Evolutionary conservation across 2,888 invertebrate species (phyloP), one percentile per base, ranked within the genome.

Genomic region (Phortica magna): DNA sequence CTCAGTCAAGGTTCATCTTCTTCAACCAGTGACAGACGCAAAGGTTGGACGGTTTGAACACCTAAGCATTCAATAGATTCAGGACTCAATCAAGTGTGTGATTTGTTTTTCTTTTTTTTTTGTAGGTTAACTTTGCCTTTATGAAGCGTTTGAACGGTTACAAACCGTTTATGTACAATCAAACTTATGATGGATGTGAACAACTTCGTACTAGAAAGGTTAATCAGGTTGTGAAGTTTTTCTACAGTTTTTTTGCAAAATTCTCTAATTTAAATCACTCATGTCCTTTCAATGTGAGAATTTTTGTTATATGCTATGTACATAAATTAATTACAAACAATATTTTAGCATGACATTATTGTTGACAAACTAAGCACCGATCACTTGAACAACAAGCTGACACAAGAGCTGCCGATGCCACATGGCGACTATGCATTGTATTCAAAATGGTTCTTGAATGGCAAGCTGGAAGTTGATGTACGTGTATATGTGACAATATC

Each of bases 241-340:
- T 83, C 1, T 81, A 78, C 42, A 9, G 64, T 0, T 42, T 61
- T 0, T 71, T 78, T 39, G 57, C 7, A 31, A 9, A 77, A 5
- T 19, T 19, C 10, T 73, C 82, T 7, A 83, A 83, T 55, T 0
- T 78, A 4, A 83, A 83, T 61, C 83, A 83, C 41, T 76, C 83
- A 0, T 83, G 83, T 61, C 83, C 83, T 0, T 79, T 65, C 22
- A 12, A 75, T 75, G 31, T 31, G 5, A 31, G 31, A 31, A 31
- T 4, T 31, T 31, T 31, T 31, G 1, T 31, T 4, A 31, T 31
- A 4, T 31, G n/a, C n/a, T 31, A 31, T 31, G 5, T 31, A 31
- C 31, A 31, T 2, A 31, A 31, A 31, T 31, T 31, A 31, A 31
- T 1, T 31, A 0, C 5, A 31, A 2, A 31, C 5, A 31, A 31